Conservation (phyloP, 2,888 invertebrate genomes). For the Drosophila anomelani region DNA sequence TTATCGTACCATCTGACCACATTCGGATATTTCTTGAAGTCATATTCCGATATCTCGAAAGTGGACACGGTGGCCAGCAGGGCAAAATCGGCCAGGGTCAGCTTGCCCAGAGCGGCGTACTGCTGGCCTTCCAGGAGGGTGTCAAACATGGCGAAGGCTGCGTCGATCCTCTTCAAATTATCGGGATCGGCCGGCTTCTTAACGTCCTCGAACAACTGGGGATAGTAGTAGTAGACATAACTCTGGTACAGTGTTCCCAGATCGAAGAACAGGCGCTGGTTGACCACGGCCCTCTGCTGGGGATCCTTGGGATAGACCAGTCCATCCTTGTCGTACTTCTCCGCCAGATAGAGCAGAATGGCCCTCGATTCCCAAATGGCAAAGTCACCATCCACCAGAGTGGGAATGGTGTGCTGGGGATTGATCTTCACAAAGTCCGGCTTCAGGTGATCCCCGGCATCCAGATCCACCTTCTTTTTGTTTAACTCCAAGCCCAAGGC, state of each 20-base stretch:
- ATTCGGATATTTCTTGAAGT: conserved; percentile 89
- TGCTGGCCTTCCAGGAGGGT: conserved; percentile 88
- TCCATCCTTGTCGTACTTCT: conserved; percentile 91
- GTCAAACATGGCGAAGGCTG: conserved; percentile 88
- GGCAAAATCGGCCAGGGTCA: conserved; percentile 91
- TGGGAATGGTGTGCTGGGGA: conserved; percentile 93
- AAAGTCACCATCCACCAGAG: conserved; percentile 92
- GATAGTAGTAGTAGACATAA: conserved; percentile 89
- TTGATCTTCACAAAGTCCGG: conserved; percentile 91
- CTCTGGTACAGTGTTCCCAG: conserved; percentile 90
- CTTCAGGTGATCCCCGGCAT: conserved; percentile 87
- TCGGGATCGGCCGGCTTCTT: conserved; percentile 87
- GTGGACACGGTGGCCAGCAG: conserved; percentile 89
- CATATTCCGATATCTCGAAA: conserved; percentile 88
- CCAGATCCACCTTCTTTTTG: conserved; percentile 86
- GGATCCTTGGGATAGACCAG: conserved; percentile 91
- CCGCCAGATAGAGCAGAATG: conserved; percentile 91
- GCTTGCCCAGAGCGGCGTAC: conserved; percentile 89
- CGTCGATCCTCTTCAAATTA: conserved; percentile 88
- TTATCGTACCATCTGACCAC: conserved; percentile 87
- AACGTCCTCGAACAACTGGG: conserved; percentile 86
- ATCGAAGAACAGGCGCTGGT: conserved; percentile 92
- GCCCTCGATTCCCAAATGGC: conserved; percentile 93
- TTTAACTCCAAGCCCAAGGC: conserved; percentile 88
- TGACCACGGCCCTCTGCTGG: conserved; percentile 89